These are phyloP conservation scores for Rhagonycha lutea DNA, from an alignment of 2,888 invertebrate species.

Conservation along the genomic window DNA sequence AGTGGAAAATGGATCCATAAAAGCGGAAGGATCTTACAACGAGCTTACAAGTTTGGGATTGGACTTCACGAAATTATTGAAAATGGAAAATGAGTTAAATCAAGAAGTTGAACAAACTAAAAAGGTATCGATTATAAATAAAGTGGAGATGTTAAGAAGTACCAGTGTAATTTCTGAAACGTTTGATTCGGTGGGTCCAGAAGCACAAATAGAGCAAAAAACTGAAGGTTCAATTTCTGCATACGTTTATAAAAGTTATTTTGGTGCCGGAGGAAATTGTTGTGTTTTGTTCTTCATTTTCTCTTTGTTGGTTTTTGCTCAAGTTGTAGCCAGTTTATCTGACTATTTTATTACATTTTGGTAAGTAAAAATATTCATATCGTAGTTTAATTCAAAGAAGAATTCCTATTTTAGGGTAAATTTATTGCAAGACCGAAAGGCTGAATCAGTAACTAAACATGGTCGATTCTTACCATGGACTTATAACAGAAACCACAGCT, in stretches of 20 bases:
- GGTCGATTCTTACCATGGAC: not conserved
- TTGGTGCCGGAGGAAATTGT: not conserved
- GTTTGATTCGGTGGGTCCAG: slow-evolving; percentile 30
- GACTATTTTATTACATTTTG: slow-evolving; percentile 82
- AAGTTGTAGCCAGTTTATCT: slow-evolving; percentile 66
- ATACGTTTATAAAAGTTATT: slow-evolving; percentile 68
- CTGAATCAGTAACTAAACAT: not conserved
- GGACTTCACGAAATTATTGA: slow-evolving; percentile 61
- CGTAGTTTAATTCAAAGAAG: not conserved
- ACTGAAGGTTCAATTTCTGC: slow-evolving; percentile 61
- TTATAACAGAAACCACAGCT: not conserved
- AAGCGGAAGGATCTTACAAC: slow-evolving; percentile 63
- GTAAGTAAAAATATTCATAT: slow-evolving; percentile 53
- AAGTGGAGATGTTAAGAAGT: slow-evolving; percentile 10
- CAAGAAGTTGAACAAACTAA: slow-evolving; percentile 40
- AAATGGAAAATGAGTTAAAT: slow-evolving; percentile 38
- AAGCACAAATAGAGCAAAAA: slow-evolving; percentile 46
- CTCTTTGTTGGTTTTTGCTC: not conserved
- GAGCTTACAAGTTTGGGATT: slow-evolving; percentile 61
- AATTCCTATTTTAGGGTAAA: slow-evolving; percentile 45
- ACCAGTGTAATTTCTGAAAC: slow-evolving; percentile 34
- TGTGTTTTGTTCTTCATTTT: not conserved
- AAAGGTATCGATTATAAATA: slow-evolving; percentile 8
- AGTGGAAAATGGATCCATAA: slow-evolving; percentile 60
- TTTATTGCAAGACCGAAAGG: not conserved